phyloP scores from a whole-genome alignment of 2,797 vertebrate genomes.

The Smutsia temminckii region DNA sequence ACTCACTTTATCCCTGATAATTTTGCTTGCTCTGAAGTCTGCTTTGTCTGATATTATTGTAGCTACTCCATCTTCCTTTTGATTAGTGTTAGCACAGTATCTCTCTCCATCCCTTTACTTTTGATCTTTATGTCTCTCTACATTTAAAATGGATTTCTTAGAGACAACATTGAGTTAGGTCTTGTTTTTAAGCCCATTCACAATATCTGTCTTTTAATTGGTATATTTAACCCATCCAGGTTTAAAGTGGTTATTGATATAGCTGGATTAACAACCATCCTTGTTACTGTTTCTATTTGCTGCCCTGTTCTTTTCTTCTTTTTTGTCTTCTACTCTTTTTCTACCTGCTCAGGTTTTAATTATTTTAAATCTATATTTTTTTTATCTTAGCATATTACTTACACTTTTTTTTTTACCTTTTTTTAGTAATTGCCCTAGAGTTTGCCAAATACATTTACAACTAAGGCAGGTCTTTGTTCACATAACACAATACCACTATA shows the following conservation, averaged over 20 bases:
- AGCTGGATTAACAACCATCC: not conserved
- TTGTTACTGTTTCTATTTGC: not conserved
- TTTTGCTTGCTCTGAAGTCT: not conserved
- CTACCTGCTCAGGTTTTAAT: not conserved
- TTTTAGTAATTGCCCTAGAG: not conserved
- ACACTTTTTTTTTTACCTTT: not conserved
- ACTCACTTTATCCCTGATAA: not conserved
- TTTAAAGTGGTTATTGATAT: not conserved
- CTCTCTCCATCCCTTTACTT: not conserved
- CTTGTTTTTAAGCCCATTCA: not conserved
- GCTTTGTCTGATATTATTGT: not conserved
- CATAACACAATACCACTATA: not conserved
- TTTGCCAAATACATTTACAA: not conserved
- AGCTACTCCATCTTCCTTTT: not conserved
- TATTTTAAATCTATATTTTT: not conserved
- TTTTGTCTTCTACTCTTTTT: not conserved
- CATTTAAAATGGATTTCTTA: not conserved
- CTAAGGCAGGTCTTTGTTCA: not conserved
- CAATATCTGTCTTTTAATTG: not conserved
- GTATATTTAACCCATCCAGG: not conserved
- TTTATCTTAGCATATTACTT: not conserved
- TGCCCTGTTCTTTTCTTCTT: not conserved
- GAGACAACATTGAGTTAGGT: not conserved
- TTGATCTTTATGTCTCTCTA: not conserved
- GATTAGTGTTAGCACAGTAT: not conserved